Conservation (phyloP, 2,888 invertebrate species). For the Oasisia sp. region DNA sequence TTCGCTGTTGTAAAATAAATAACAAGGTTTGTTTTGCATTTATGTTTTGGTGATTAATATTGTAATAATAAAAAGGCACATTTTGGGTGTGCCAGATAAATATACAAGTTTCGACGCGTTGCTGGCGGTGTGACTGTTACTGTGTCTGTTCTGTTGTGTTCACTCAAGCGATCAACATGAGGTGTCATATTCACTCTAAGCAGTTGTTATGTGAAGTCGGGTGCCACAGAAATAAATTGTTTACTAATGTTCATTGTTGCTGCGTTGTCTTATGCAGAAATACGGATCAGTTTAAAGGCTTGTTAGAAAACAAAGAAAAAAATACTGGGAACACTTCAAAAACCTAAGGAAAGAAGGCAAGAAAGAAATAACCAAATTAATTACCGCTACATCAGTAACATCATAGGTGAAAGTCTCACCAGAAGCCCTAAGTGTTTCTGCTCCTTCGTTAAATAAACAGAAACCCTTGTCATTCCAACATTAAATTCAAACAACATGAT, state of each 20-base stretch:
- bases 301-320: no score
- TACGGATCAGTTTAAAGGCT: no score
- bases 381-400: no score
- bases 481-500: no score
- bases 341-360: no score
- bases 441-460: no score
- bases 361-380: no score
- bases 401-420: no score
- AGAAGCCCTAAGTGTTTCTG: no score
- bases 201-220: background rate
- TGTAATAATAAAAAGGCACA: background rate
- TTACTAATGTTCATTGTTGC: background rate
- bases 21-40: background rate
- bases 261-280: background rate
- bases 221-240: background rate
- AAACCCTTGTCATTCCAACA: no score
- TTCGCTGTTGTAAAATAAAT: background rate
- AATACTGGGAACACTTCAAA: no score
- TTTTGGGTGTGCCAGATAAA: background rate
- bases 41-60: background rate
- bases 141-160: background rate
- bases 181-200: background rate
- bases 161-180: background rate
- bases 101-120: background rate
- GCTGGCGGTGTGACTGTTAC: background rate